These are phyloP conservation scores for Cataglyphis rosenhaueri DNA, from an alignment of 2,888 invertebrate species.

Conservation along the genomic window DNA sequence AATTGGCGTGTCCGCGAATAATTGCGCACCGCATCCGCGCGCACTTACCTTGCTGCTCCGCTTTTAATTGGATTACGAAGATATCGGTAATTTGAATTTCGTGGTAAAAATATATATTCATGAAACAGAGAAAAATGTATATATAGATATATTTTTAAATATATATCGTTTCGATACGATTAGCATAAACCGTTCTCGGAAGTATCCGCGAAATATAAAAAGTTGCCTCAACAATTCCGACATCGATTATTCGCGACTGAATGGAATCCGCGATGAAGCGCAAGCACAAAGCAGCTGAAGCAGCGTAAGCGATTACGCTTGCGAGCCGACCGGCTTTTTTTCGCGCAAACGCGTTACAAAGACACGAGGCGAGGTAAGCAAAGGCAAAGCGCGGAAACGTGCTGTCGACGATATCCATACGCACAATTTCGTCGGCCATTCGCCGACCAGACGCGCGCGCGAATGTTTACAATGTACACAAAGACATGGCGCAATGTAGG, in stretches of 20 bases:
- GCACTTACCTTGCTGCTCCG: not conserved
- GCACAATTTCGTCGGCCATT: slow-evolving; percentile 43
- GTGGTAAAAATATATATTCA: not conserved
- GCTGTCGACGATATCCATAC: slow-evolving; percentile 39
- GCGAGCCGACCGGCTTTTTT: not conserved
- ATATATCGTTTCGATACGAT: not conserved
- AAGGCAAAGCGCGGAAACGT: slow-evolving; percentile 23
- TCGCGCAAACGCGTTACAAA: slow-evolving; percentile 23
- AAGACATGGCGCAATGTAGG: slow-evolving; percentile 4
- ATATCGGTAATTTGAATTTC: slow-evolving; percentile 26
- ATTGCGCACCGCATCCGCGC: not conserved
- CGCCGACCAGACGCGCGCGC: slow-evolving; percentile 27
- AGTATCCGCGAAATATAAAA: not conserved
- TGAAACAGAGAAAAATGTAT: not conserved
- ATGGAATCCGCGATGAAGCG: slow-evolving; percentile 41
- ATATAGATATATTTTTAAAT: not conserved
- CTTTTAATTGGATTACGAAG: slow-evolving; percentile 39
- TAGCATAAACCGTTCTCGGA: not conserved
- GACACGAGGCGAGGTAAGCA: slow-evolving; percentile 33
- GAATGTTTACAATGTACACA: slow-evolving; percentile 38
- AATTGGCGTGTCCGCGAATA: slow-evolving; percentile 46
- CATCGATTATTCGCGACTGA: not conserved
- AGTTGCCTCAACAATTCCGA: not conserved
- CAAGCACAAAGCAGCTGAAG: slow-evolving; percentile 15
- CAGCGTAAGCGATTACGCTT: slow-evolving; percentile 22